phyloP scores from a whole-genome alignment of 2,797 vertebrate species.

The Remorina albescens region DNA sequence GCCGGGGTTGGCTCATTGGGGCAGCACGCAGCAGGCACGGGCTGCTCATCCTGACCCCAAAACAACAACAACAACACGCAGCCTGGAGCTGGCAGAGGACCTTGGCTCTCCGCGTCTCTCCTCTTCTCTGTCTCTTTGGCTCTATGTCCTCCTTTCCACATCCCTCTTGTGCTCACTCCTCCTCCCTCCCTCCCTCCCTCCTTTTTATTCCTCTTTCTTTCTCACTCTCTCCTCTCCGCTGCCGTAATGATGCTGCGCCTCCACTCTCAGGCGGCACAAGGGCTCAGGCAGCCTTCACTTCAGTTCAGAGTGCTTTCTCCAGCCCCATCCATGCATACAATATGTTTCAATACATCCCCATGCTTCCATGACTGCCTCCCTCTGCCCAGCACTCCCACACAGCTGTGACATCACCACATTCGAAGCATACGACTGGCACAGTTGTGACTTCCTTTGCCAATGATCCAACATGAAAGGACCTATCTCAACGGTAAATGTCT shows the following conservation, averaged over 20 bases:
- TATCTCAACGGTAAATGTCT: constrained; percentile 17
- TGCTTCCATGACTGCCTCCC: constrained; percentile 51
- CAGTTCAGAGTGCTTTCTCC: constrained; percentile 68
- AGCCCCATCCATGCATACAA: constrained; percentile 80
- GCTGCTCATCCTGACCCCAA: constrained; percentile 84
- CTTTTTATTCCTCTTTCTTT: constrained; percentile 35
- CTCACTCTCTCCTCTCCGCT: constrained; percentile 62
- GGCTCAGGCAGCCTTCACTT: constrained; percentile 63
- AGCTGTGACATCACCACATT: constrained; percentile 46
- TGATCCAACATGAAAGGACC: constrained; percentile 11
- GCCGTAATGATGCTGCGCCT: constrained; percentile 70
- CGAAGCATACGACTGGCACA: constrained; percentile 30
- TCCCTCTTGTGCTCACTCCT: constrained; percentile 67
- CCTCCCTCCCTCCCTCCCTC: constrained; percentile 47
- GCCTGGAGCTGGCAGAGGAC: constrained; percentile 63
- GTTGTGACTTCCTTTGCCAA: constrained; percentile 23
- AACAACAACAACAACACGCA: constrained; percentile 52
- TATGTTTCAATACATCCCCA: constrained; percentile 67
- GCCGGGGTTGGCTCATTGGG: constrained; percentile 81
- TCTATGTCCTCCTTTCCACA: constrained; percentile 78
- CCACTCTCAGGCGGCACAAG: constrained; percentile 61
- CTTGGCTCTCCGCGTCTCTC: constrained; percentile 72
- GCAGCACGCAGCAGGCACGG: constrained; percentile 82
- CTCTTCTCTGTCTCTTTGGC: constrained; percentile 69
- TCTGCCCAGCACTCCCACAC: constrained; percentile 51